Conservation (phyloP, 2,797 vertebrate species). For the Acridotheres tristis region DNA sequence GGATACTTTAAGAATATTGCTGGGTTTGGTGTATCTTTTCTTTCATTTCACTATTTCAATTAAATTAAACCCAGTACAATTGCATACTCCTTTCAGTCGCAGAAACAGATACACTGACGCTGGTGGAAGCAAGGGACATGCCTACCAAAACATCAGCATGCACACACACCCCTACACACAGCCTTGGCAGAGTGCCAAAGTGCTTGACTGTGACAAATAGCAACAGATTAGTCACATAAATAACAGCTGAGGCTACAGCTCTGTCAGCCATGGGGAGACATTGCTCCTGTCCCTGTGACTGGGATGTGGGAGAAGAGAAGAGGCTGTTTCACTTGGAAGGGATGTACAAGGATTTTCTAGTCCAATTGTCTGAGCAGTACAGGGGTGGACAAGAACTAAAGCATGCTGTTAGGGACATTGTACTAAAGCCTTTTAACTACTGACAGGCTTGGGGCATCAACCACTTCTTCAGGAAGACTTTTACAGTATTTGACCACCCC, state of each 20-base stretch:
- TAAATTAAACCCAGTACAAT: background rate
- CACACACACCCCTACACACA: background rate
- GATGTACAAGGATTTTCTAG: rapidly evolving
- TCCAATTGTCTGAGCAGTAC: background rate
- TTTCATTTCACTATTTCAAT: background rate
- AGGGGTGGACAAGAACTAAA: background rate
- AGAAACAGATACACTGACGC: background rate
- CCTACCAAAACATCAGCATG: background rate
- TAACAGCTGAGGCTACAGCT: background rate
- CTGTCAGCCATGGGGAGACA: background rate
- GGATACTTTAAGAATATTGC: background rate
- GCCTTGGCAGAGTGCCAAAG: background rate
- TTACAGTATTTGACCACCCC: background rate
- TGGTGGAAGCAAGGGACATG: background rate
- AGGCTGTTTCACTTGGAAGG: background rate
- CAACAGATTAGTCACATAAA: background rate
- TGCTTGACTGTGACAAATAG: background rate
- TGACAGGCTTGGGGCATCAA: background rate
- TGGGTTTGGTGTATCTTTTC: background rate
- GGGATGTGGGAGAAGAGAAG: background rate
- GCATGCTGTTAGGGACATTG: background rate
- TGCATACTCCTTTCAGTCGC: background rate
- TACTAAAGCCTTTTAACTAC: background rate
- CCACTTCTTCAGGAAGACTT: background rate
- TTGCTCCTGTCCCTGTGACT: background rate